phyloP scores from a whole-genome alignment of 2,888 invertebrate genomes.

The Papilio gigon region DNA sequence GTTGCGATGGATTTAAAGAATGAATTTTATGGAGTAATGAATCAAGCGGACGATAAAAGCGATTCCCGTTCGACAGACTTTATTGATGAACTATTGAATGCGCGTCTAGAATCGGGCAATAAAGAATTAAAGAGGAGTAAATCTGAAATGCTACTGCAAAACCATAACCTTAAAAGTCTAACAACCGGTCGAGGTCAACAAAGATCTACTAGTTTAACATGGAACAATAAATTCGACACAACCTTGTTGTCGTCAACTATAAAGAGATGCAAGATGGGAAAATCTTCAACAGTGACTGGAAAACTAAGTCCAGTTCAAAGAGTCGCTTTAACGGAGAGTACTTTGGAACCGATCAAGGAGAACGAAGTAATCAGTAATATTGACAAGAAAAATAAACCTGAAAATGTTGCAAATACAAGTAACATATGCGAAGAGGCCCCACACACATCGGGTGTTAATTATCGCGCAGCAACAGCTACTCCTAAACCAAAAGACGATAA shows the following conservation, averaged over 20 bases:
- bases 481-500: constrained; percentile 72
- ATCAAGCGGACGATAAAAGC: constrained; percentile 73
- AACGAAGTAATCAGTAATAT: constrained; percentile 51
- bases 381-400: constrained; percentile 69
- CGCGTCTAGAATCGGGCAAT: constrained; percentile 74
- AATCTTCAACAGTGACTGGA: constrained; percentile 72
- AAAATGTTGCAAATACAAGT: constrained; percentile 55
- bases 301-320: constrained; percentile 75
- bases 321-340: constrained; percentile 58
- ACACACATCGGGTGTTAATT: constrained; percentile 76
- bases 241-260: constrained; percentile 82
- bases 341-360: constrained; percentile 70
- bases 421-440: constrained; percentile 70
- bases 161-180: constrained; percentile 75
- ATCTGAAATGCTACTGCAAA: constrained; percentile 83
- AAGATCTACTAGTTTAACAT: constrained; percentile 85
- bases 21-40: constrained; percentile 80
- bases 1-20: constrained; percentile 84
- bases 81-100: constrained; percentile 82
- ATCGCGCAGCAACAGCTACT: constrained; percentile 58
- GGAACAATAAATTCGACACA: constrained; percentile 87
- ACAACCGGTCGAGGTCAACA: constrained; percentile 83
- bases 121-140: constrained; percentile 85
- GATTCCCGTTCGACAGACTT: constrained; percentile 81
- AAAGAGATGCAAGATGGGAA: constrained; percentile 86